A percentile compares a stretch with the other conserved stretches of the same genome.
These are phyloP conservation scores for Notodromas monacha DNA, from an alignment of 2,888 invertebrate genomes.

Conservation along the genomic window DNA sequence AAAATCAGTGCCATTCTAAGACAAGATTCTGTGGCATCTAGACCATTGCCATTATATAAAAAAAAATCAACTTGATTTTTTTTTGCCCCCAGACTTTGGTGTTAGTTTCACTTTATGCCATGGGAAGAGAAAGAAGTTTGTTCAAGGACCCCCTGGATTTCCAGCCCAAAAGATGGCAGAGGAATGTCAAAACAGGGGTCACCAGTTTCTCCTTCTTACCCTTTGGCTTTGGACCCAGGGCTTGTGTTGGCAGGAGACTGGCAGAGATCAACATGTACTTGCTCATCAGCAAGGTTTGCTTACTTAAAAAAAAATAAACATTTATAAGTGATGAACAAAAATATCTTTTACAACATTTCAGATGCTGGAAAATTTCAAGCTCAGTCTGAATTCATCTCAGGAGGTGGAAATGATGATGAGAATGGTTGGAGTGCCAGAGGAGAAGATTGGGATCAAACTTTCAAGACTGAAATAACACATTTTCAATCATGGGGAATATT, in stretches of 20 bases:
- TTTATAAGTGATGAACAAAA: too few species aligned
- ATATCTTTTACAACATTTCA: too few species aligned
- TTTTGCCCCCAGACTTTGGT: constrained; percentile 30
- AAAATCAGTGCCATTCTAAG: too few species aligned
- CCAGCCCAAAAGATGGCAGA: constrained; percentile 38
- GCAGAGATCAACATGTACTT: constrained; percentile 39
- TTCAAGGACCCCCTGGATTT: constrained; percentile 33
- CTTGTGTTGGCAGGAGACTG: constrained; percentile 47
- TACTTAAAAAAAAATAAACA: too few species aligned
- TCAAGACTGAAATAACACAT: too few species aligned
- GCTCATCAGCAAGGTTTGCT: constrained; percentile 31
- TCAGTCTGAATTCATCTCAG: constrained; percentile 10
- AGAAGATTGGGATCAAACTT: constrained; percentile 7
- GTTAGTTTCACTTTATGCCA: constrained; percentile 49
- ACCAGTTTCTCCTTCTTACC: constrained; percentile 37
- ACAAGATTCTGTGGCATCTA: too few species aligned
- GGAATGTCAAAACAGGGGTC: constrained; percentile 16
- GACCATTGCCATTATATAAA: too few species aligned
- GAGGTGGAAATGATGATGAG: constrained; percentile 12
- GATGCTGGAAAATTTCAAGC: neutral
- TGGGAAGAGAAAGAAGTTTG: constrained; percentile 33
- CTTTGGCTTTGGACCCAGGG: constrained; percentile 45
- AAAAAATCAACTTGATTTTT: too few species aligned
- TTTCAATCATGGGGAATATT: too few species aligned
- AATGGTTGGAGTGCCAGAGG: constrained; percentile 12